Conservation (phyloP, 2,113 vertebrate genomes). For the Henicopernis longicauda region DNA sequence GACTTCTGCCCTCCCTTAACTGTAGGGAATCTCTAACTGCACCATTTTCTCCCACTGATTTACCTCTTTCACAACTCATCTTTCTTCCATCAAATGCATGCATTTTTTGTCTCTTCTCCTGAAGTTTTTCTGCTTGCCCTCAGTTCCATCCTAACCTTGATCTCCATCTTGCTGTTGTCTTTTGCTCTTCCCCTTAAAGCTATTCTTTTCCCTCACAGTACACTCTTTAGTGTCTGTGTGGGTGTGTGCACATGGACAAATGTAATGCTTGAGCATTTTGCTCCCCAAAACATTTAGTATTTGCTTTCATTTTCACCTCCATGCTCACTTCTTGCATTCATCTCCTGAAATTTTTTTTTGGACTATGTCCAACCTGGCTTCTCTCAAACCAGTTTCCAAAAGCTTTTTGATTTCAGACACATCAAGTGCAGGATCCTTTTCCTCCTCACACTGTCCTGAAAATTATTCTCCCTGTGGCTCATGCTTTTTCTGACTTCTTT, state of each 20-base stretch:
- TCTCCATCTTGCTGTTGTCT: background rate
- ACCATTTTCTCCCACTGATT: background rate
- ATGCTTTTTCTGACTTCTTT: background rate
- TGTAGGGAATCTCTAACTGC: background rate
- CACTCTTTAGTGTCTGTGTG: background rate
- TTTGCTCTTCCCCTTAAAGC: background rate
- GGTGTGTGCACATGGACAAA: accelerated
- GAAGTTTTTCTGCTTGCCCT: background rate
- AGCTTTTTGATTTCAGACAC: background rate
- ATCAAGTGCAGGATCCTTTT: background rate
- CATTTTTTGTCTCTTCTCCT: background rate
- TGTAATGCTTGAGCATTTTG: background rate
- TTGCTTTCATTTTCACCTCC: background rate
- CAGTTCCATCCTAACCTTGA: background rate
- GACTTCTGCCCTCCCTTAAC: background rate
- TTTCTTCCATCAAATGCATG: background rate
- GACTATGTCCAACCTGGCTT: background rate
- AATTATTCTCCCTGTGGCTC: background rate
- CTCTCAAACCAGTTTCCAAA: background rate
- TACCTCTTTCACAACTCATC: background rate
- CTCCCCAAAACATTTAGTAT: background rate
- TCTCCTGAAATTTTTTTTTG: background rate
- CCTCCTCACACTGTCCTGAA: background rate
- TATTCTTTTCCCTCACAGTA: background rate
- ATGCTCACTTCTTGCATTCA: background rate